Evolutionary conservation across 1,140 invertebrate genomes (phyloP), one percentile per base, ranked within the genome.

Genomic region (Bombus waltoni): DNA sequence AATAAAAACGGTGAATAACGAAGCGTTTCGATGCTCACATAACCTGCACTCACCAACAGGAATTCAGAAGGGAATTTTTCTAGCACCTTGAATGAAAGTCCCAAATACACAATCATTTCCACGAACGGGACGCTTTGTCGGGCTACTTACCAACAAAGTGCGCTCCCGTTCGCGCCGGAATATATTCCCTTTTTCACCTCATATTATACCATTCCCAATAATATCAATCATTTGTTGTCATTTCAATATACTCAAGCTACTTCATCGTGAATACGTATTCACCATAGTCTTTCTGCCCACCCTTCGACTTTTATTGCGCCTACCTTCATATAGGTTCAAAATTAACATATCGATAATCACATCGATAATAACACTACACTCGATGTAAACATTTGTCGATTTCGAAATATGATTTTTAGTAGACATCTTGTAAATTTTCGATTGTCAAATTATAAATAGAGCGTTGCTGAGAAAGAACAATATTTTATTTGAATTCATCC

Each of bases 161-260:
- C 82, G 65, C 72, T 77, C 77, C 71, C 81, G 32, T 77, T 89
- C 82, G 74, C 68, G 57, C 79, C 68, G 78, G 87, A 83, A 83
- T 47, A 25, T 62, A 44, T 62, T 65, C 28, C 40, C 57, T 65
- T 81, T 83, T 68, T 71, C 83, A 87, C 77, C 78, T 90, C 80
- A 92, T 89, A 89, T 91, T 89, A 89, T 92, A 86, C 65, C 47
- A 71, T 75, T 88, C 87, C 89, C 88, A 89, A 91, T 88, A 88
- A 86, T 88, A 92, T 90, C 88, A 92, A 87, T 91, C 82, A 79
- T 74, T 87, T 89, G 79, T 88, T 86, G 84, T 88, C 86, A 91
- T 84, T 87, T 85, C 88, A 90, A 82, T 85, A 81, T 62, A 65
- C 18, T 53, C 40, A 47, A 78, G 59, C 74, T 73, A 25, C 78